A percentile compares a stretch with the other conserved stretches of the same genome.
phyloP scores from a whole-genome alignment of 2,888 invertebrate genomes.

The Trissolcus japonicus region DNA sequence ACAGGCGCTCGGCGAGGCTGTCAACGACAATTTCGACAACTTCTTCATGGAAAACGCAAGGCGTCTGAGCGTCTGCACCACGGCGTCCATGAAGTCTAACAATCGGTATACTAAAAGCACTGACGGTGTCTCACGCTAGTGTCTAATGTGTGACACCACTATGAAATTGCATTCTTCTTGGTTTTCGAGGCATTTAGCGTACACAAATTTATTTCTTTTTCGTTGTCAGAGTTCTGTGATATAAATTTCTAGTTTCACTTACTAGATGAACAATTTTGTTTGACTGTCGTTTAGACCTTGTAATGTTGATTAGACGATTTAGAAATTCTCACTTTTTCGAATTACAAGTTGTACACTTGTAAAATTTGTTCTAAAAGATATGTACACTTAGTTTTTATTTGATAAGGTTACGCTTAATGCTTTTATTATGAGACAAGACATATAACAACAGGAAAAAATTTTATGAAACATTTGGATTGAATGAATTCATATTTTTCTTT shows the following conservation, averaged over 20 bases:
- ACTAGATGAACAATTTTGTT: too few relatives aligned
- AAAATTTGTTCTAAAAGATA: too few relatives aligned
- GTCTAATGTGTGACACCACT: slow-evolving; percentile 40
- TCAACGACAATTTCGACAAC: slow-evolving; percentile 67
- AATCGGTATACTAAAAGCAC: slow-evolving; percentile 63
- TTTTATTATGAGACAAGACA: too few relatives aligned
- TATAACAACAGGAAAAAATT: background rate
- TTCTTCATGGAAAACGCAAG: slow-evolving; percentile 64
- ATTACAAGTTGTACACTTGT: too few relatives aligned
- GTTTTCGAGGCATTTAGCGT: slow-evolving; percentile 13
- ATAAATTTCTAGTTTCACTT: background rate
- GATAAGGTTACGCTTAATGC: too few relatives aligned
- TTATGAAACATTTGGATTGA: background rate
- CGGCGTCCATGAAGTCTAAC: slow-evolving; percentile 67
- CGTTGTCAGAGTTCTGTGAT: background rate
- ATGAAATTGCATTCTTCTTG: slow-evolving; percentile 18
- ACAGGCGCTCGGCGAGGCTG: slow-evolving; percentile 71
- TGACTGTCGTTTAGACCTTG: too few relatives aligned
- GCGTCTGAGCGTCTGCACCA: slow-evolving; percentile 66
- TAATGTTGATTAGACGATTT: too few relatives aligned
- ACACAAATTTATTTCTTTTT: background rate
- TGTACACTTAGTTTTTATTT: too few relatives aligned
- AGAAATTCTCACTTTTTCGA: too few relatives aligned
- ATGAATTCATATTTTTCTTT: too few relatives aligned
- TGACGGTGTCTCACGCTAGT: slow-evolving; percentile 22